These are phyloP conservation scores for Machimus atricapillus DNA, from an alignment of 2,888 invertebrate species.

Conservation along the genomic window DNA sequence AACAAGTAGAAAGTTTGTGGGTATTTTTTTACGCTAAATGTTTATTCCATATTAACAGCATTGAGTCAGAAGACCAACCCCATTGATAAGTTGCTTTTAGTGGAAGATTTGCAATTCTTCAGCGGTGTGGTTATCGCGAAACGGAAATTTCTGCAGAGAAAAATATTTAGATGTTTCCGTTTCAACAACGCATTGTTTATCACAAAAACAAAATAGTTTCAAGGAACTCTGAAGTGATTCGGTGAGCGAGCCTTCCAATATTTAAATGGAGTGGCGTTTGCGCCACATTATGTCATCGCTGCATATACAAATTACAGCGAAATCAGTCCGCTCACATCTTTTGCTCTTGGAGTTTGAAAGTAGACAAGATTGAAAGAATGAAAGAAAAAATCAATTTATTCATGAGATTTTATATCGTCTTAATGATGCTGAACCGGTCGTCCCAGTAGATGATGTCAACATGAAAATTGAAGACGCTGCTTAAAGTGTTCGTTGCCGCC, in stretches of 20 bases:
- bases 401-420: constrained; percentile 3
- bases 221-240: background rate
- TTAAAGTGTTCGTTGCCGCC: background rate
- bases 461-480: constrained; percentile 7
- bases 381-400: constrained; percentile 18
- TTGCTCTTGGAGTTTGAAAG: background rate
- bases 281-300: constrained; percentile 1
- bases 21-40: background rate
- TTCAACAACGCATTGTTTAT: background rate
- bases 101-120: background rate
- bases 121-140: background rate
- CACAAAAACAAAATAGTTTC: background rate
- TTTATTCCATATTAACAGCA: background rate
- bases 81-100: background rate
- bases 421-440: constrained; percentile 5
- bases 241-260: background rate
- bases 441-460: constrained; percentile 30
- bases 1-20: background rate
- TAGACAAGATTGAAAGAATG: background rate
- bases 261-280: background rate
- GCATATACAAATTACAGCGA: background rate
- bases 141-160: background rate
- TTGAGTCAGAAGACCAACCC: background rate
- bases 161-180: background rate
- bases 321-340: background rate